Base-by-base conservation (phyloP, 2,888 invertebrate species). In the Philonicus albiceps region DNA sequence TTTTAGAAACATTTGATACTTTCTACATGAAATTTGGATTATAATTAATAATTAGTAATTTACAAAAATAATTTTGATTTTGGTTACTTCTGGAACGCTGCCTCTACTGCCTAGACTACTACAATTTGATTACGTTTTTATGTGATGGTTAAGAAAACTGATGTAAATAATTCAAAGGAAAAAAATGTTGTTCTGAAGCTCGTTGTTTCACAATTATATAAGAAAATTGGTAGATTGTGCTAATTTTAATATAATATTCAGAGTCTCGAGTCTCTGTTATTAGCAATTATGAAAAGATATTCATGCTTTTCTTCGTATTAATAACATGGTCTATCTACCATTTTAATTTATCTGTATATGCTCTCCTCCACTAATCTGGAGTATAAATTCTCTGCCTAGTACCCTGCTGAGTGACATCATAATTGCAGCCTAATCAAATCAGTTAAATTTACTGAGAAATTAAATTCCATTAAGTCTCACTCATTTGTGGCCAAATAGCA, bases 401-500 rank as follows among this genome's bases (percentile, higher is more conserved):
- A 8, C 53, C 19, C 53, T 16, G 53, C 53, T 53, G 53, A 53
- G 19, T 64, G 64, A 64, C 64, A 27, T 27, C 22, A 22, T 64
- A 64, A 64, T 64, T 64, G 27, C 22, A 64, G 64, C 22, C 27
- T 76, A 40, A 37, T 34, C 40, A 76, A 76, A 22, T 37, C 37
- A 19, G 49, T 43, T 83, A 83, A 64, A 83, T 37, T 83, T 64
- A 83, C 37, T 64, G 64, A 37, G 53, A 83, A 83, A 55, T 73
- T 73, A 27, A 84, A 84, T 84, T 84, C 30, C 40, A 72, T 30
- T 84, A 43, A 84, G n/a, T 19, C 22, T 73, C 72, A 73, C 73
- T 84, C 40, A 55, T 73, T 43, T 43, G 84, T 84, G 49, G 16
- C 30, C 84, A 84, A 84, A 84, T 37, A 43, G 73, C 84, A 30